Evolutionary conservation across 2,113 vertebrate genomes (phyloP).

Genomic region (Tauraco erythrolophus): DNA sequence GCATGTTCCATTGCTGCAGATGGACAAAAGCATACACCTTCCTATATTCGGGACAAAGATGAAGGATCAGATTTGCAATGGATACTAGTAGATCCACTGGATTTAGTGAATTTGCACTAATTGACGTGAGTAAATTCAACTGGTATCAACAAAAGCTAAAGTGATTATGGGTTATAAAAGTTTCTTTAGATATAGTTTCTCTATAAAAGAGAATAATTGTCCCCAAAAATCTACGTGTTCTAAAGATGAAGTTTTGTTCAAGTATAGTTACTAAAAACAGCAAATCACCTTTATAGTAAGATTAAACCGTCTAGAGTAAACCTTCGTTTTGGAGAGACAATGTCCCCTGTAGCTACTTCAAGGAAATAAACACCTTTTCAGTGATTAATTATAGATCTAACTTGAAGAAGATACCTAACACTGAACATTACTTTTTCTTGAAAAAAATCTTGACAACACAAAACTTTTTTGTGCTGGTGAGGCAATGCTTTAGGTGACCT

Average conservation of each 20-base stretch:
- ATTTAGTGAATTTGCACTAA: neutral
- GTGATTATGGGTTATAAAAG: neutral
- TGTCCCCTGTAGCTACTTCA: neutral
- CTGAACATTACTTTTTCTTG: neutral
- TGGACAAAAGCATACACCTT: neutral
- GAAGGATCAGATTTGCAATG: neutral
- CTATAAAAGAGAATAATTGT: neutral
- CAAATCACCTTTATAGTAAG: neutral
- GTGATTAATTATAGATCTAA: neutral
- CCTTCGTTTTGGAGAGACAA: neutral
- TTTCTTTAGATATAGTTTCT: neutral
- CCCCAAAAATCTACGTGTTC: neutral
- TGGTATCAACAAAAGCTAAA: neutral
- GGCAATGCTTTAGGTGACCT: neutral
- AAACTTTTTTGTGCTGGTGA: neutral
- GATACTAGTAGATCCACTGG: neutral
- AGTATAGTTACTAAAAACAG: neutral
- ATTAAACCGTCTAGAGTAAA: neutral
- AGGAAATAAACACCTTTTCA: neutral
- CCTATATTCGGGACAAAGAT: neutral
- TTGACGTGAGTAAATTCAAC: neutral
- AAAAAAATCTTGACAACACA: neutral
- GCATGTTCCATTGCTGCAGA: neutral
- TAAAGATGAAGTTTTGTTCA: neutral
- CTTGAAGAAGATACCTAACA: neutral